Conservation (phyloP, 2,113 vertebrate species). For the Columba janthina region DNA sequence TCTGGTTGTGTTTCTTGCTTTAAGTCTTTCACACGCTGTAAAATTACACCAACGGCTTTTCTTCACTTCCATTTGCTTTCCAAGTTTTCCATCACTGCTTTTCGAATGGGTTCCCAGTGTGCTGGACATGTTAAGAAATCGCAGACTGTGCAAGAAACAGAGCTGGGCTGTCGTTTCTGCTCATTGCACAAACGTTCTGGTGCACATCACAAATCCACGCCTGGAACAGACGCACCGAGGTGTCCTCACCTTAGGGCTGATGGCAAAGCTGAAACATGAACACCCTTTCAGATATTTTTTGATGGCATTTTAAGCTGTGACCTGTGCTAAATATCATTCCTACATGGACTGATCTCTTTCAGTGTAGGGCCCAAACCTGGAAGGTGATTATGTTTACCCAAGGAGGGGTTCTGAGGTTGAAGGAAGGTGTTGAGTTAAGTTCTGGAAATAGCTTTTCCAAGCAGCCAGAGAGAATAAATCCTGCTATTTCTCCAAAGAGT, state of each 20-base stretch:
- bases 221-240: not conserved
- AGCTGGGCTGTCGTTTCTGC: not conserved
- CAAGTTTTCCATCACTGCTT: conserved; percentile 14
- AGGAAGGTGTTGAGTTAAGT: conserved; percentile 42
- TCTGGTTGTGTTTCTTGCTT: conserved; percentile 52
- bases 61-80: conserved; percentile 27
- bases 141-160: not conserved
- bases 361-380: conserved; percentile 5
- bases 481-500: not conserved
- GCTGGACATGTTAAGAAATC: not conserved
- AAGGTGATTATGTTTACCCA: conserved; percentile 48
- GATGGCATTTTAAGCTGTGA: not conserved
- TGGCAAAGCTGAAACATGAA: not conserved
- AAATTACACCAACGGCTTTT: conserved; percentile 53
- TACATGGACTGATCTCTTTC: not conserved
- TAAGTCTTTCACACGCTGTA: conserved; percentile 52
- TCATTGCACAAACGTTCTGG: not conserved
- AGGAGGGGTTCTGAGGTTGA: conserved; percentile 38
- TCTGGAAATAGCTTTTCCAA: conserved; percentile 38
- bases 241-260: conserved; percentile 17
- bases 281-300: not conserved
- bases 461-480: conserved; percentile 16
- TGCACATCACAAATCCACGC: not conserved
- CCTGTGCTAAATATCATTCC: conserved; percentile 4
- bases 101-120: not conserved